Conservation (phyloP, 2,888 invertebrate genomes). For the Stratiomys singularior region DNA sequence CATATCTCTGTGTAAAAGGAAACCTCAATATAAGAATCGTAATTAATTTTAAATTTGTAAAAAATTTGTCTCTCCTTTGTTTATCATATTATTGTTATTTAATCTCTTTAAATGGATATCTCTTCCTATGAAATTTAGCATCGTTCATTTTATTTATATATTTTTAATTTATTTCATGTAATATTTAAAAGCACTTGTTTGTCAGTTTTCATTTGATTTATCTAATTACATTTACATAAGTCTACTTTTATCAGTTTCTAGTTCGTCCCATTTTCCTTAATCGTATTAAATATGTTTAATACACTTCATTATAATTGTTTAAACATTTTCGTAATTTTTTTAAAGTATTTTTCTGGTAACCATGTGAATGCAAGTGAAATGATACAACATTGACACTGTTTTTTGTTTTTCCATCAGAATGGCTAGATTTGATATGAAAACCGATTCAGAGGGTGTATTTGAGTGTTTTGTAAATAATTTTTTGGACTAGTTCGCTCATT, state of each 20-base stretch:
- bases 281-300: neutral
- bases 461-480: too few species aligned
- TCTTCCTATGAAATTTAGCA: conserved; percentile 43
- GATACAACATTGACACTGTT: too few species aligned
- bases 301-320: neutral
- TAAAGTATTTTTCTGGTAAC: too few species aligned
- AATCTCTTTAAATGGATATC: conserved; percentile 39
- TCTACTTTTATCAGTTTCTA: conserved; percentile 24
- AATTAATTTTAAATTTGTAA: conserved; percentile 43
- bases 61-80: conserved; percentile 20
- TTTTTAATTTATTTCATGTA: conserved; percentile 37
- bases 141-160: conserved; percentile 45
- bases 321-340: too few species aligned
- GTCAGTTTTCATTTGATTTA: conserved; percentile 43
- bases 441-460: too few species aligned
- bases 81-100: conserved; percentile 21
- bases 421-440: too few species aligned
- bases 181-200: conserved; percentile 51
- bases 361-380: too few species aligned
- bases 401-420: too few species aligned
- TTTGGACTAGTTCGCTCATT: too few species aligned
- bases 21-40: conserved; percentile 42
- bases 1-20: conserved; percentile 33
- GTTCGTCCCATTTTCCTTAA: conserved; percentile 34
- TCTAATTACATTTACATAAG: conserved; percentile 20